phyloP scores from a whole-genome alignment of 2,888 invertebrate species.

The Helobdella robusta region DNA sequence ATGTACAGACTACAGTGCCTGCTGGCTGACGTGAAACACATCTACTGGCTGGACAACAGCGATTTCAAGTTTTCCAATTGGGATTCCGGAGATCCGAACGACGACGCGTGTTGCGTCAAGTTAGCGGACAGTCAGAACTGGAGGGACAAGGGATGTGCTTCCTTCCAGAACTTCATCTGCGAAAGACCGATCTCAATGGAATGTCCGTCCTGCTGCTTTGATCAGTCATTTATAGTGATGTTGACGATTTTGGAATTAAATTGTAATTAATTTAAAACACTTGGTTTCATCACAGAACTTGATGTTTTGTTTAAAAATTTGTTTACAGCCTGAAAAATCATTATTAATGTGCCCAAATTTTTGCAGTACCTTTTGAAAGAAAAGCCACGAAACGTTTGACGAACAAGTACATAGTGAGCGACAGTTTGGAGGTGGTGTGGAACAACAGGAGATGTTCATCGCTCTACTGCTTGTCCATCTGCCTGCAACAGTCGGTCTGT shows the following conservation, averaged over 20 bases:
- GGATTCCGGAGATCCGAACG: background rate
- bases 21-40: too few species aligned
- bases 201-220: too few species aligned
- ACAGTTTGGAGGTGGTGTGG: background rate
- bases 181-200: background rate
- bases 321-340: too few species aligned
- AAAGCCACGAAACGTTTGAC: background rate
- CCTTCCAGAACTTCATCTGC: background rate
- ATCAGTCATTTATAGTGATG: too few species aligned
- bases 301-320: too few species aligned
- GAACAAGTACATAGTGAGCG: background rate
- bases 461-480: background rate
- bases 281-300: too few species aligned
- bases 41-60: background rate
- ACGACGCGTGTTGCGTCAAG: background rate
- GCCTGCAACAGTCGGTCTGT: background rate
- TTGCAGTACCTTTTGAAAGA: too few species aligned
- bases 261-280: too few species aligned
- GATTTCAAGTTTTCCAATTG: background rate
- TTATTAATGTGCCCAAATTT: too few species aligned
- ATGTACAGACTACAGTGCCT: too few species aligned
- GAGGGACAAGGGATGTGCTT: background rate
- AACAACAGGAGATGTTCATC: background rate
- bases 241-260: too few species aligned
- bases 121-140: too few species aligned